Conservation (phyloP, 1,140 invertebrate genomes). For the Drosophila pseudoananassae region DNA sequence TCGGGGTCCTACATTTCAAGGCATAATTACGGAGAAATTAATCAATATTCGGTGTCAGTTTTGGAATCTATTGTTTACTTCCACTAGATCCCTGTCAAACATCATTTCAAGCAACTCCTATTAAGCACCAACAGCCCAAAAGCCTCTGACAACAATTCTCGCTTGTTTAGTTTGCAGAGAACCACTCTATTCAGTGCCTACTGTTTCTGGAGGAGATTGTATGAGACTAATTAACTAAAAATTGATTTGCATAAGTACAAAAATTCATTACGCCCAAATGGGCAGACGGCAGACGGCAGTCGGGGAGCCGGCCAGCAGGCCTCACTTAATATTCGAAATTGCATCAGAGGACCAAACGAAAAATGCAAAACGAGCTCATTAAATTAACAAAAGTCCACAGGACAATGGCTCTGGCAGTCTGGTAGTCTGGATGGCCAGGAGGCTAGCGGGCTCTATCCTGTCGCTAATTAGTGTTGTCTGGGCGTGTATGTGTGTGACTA, state of each 20-base stretch:
- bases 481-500: background rate
- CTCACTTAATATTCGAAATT: slow-evolving; percentile 56
- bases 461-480: slow-evolving; percentile 65
- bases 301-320: background rate
- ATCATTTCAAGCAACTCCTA: slow-evolving; percentile 6
- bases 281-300: background rate
- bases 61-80: slow-evolving; percentile 18
- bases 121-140: slow-evolving; percentile 11
- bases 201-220: slow-evolving; percentile 8
- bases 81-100: slow-evolving; percentile 16
- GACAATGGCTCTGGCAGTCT: slow-evolving; percentile 26
- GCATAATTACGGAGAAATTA: background rate
- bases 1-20: background rate
- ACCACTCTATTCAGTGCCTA: background rate
- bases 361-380: slow-evolving; percentile 54
- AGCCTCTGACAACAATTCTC: background rate
- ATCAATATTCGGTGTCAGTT: background rate
- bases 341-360: slow-evolving; percentile 31
- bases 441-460: slow-evolving; percentile 23
- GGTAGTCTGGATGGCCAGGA: background rate
- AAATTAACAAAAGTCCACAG: slow-evolving; percentile 46
- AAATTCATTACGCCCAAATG: slow-evolving; percentile 44
- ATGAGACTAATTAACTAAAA: slow-evolving; percentile 50
- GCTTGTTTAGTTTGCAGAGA: background rate
- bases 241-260: slow-evolving; percentile 59